These are phyloP conservation scores for Sylvia borin DNA, from an alignment of 2,797 vertebrate species.

Conservation along the genomic window DNA sequence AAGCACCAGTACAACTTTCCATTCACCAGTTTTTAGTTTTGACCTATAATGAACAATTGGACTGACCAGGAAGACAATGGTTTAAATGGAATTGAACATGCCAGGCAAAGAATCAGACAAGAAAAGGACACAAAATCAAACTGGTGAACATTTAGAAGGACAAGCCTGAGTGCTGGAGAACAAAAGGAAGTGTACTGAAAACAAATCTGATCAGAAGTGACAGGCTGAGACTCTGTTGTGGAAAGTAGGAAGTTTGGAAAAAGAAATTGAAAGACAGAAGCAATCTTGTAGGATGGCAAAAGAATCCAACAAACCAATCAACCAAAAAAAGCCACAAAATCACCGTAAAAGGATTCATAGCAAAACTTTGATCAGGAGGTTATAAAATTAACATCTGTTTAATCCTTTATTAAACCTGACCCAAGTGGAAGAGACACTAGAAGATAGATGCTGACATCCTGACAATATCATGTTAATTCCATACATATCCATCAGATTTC, in stretches of 20 bases:
- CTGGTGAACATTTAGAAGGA: not conserved
- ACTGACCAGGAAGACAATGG: not conserved
- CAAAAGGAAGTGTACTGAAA: not conserved
- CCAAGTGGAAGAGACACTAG: not conserved
- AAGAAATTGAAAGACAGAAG: not conserved
- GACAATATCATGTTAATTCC: not conserved
- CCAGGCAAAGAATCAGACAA: not conserved
- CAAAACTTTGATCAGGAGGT: not conserved
- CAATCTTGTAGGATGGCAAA: not conserved
- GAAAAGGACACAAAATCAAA: not conserved
- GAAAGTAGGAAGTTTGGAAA: not conserved
- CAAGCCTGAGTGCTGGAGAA: not conserved
- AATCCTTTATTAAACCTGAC: not conserved
- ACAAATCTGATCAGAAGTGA: not conserved
- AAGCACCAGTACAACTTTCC: not conserved
- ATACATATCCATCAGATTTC: not conserved
- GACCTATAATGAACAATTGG: not conserved
- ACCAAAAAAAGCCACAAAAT: not conserved
- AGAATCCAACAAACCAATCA: not conserved
- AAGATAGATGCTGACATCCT: not conserved
- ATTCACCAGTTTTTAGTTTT: not conserved
- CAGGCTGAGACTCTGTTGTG: not conserved
- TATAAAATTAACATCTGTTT: not conserved
- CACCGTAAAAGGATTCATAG: not conserved
- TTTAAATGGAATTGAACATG: not conserved